Conservation (phyloP, 2,113 vertebrate genomes). For the Loxodonta africana region DNA sequence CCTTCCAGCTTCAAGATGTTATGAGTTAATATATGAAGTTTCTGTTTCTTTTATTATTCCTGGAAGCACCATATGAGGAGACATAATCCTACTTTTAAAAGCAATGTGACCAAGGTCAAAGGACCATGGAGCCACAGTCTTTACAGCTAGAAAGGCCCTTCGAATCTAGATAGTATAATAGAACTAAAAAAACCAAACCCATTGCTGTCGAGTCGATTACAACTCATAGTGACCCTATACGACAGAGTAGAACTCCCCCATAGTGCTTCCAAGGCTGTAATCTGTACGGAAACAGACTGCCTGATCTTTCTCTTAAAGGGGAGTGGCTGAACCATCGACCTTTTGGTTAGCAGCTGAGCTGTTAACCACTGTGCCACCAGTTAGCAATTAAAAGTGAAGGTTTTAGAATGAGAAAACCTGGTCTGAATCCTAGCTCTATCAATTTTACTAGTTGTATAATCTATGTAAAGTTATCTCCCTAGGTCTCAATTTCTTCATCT, state of each 20-base stretch:
- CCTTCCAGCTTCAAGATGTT: slow-evolving; percentile 15
- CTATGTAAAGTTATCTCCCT: not conserved
- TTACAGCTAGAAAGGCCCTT: slow-evolving; percentile 4
- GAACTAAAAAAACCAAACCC: not conserved
- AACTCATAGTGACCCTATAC: not conserved
- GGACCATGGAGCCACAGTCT: not conserved
- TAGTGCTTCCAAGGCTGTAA: not conserved
- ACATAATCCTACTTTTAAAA: not conserved
- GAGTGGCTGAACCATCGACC: not conserved
- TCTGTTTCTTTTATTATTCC: slow-evolving; percentile 28
- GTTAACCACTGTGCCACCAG: not conserved
- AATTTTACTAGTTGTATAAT: not conserved
- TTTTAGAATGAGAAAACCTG: not conserved
- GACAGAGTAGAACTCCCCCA: not conserved
- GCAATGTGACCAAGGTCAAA: not conserved
- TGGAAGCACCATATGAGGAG: not conserved
- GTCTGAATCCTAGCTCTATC: slow-evolving; percentile 9
- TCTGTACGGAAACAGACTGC: not conserved
- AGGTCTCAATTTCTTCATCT: not conserved
- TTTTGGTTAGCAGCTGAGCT: not conserved
- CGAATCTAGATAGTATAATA: not conserved
- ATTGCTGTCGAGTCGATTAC: not conserved
- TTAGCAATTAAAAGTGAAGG: slow-evolving; percentile 15
- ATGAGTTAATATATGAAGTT: slow-evolving; percentile 16
- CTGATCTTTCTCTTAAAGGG: not conserved